phyloP scores from a whole-genome alignment of 2,113 vertebrate species.

The Amblyopsis rosae region DNA sequence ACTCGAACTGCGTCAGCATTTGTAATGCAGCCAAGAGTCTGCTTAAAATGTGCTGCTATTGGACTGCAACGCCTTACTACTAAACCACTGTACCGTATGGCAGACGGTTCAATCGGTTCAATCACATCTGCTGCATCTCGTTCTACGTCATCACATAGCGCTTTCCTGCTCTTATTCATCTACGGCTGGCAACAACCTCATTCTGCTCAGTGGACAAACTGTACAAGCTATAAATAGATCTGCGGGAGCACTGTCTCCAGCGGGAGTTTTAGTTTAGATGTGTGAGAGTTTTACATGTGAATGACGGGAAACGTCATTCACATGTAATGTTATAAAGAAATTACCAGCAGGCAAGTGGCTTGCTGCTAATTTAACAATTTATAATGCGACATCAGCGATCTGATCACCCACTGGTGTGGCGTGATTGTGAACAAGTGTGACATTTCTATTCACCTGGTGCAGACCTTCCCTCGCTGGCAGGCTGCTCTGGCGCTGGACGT shows the following conservation, averaged over 20 bases:
- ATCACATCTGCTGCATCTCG: conserved; percentile 32
- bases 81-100: conserved; percentile 33
- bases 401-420: conserved; percentile 17
- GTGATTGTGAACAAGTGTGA: conserved; percentile 10
- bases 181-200: conserved; percentile 51
- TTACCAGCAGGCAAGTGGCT: neutral
- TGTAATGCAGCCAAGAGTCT: conserved; percentile 73
- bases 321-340: too few relatives aligned
- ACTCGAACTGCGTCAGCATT: conserved; percentile 78
- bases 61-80: conserved; percentile 65
- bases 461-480: conserved; percentile 81
- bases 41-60: conserved; percentile 56
- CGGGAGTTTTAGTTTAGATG: conserved; percentile 50
- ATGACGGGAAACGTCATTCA: conserved; percentile 10
- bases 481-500: conserved; percentile 85
- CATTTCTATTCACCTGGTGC: conserved; percentile 77
- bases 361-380: conserved; percentile 3
- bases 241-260: conserved; percentile 56
- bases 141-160: conserved; percentile 40
- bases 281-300: conserved; percentile 51
- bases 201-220: conserved; percentile 68
- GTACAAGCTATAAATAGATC: conserved; percentile 72
- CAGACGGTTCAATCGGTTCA: conserved; percentile 28
- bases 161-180: conserved; percentile 41
- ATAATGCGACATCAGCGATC: conserved; percentile 39